Evolutionary conservation across 2,888 invertebrate genomes (phyloP), one percentile per base, ranked within the genome.

Genomic region (Microchrysa polita): DNA sequence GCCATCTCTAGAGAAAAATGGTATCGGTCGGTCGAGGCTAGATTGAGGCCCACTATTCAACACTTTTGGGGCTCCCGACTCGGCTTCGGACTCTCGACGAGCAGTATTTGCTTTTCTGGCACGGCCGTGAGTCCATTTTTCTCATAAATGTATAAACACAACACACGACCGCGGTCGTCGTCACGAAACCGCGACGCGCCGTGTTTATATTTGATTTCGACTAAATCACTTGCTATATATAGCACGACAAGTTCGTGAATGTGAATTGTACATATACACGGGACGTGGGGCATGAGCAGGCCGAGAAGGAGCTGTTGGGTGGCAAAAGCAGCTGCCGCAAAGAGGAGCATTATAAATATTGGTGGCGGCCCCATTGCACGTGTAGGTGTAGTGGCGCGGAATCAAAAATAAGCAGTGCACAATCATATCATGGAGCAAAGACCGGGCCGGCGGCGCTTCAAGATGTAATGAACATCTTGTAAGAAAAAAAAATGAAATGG

Each of bases 161-260:
- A 34, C 27, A 34, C 27, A 34, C 27, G 27, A 67, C 16, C 34
- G 27, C 52, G 27, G 27, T 34, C 27, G 27, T 53, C 67, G 67
- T 69, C 65, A 65, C 65, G 65, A 44, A 65, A 12, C 27, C 27
- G 27, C 27, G n/a, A n/a, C 27, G 27, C 27, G 27, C 27, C 27
- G 69, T 57, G 55, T 69, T 55, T 69, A 34, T 55, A 40, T 69
- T 55, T 42, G 53, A 67, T 27, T 40, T 55, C 69, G 69, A 55
- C 69, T 57, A 69, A 69, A 69, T 69, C 69, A 69, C 69, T 69
- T 20, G 69, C 69, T 69, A 69, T 69, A 69, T 69, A 55, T 69
- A 69, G 69, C 55, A 55, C 67, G 52, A 55, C 69, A 40, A 22
- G 55, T 10, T 55, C 42, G 34, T 20, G 57, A n/a, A 20, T 7